A percentile compares a stretch with the other conserved stretches of the same genome.
Evolutionary conservation across 2,888 invertebrate genomes (phyloP).

Genomic region (Atethmia centrago): DNA sequence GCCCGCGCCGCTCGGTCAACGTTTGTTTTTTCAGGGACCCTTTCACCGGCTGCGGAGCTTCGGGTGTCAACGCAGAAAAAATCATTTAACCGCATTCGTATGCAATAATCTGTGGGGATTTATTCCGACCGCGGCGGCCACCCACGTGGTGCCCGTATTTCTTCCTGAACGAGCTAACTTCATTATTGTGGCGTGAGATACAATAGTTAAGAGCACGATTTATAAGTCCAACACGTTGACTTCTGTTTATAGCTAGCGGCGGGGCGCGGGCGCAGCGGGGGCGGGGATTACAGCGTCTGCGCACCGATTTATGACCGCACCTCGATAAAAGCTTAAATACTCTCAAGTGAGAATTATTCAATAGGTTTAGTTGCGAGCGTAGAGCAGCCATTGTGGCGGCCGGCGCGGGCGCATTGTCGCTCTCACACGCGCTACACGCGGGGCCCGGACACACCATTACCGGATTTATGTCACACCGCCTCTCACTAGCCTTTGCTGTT

Average conservation of each 20-base stretch:
- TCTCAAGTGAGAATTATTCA: slow-evolving; percentile 86
- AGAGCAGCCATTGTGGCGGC: slow-evolving; percentile 60
- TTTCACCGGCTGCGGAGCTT: slow-evolving; percentile 80
- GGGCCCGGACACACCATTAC: slow-evolving; percentile 53
- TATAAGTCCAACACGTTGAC: slow-evolving; percentile 91
- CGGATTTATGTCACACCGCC: slow-evolving; percentile 62
- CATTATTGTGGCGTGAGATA: slow-evolving; percentile 91
- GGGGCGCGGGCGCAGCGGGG: slow-evolving; percentile 84
- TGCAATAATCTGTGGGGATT: slow-evolving; percentile 88
- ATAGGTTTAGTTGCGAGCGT: slow-evolving; percentile 75
- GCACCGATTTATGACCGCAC: slow-evolving; percentile 87
- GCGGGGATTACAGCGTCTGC: slow-evolving; percentile 88
- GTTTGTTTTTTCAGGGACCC: slow-evolving; percentile 87
- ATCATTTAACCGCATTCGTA: slow-evolving; percentile 83
- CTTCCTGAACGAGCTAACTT: slow-evolving; percentile 90
- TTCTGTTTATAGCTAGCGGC: slow-evolving; percentile 90
- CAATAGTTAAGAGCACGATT: slow-evolving; percentile 91
- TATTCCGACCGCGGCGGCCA: slow-evolving; percentile 84
- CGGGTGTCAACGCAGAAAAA: slow-evolving; percentile 84
- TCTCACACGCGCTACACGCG: slow-evolving; percentile 49
- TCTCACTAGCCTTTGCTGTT: slow-evolving; percentile 48
- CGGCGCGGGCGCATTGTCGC: slow-evolving; percentile 55
- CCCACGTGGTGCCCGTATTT: slow-evolving; percentile 89
- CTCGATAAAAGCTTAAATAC: slow-evolving; percentile 91
- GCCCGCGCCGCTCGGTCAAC: slow-evolving; percentile 60